phyloP scores from a whole-genome alignment of 2,113 vertebrate species.

The Nematolebias whitei region DNA sequence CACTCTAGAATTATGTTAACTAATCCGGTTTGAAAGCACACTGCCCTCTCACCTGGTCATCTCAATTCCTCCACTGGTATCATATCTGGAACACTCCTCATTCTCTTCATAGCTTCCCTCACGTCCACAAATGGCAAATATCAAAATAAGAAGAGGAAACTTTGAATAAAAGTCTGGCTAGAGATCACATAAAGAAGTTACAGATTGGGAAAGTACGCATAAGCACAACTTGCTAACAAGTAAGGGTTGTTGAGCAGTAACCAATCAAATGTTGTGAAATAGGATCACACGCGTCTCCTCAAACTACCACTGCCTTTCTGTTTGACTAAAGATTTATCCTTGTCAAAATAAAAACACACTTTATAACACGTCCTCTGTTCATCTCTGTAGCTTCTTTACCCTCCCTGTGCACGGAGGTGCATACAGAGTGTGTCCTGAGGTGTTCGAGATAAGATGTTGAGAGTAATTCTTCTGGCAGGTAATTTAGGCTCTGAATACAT shows the following conservation, averaged over 20 bases:
- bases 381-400: background rate
- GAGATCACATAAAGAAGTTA: too few species aligned
- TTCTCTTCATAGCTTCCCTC: too few species aligned
- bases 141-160: background rate
- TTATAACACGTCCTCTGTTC: background rate
- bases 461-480: constrained; percentile 21
- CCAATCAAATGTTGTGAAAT: constrained; percentile 35
- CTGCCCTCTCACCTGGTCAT: background rate
- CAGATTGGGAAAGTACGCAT: background rate
- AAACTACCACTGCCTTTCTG: background rate
- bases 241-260: constrained; percentile 3
- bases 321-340: background rate
- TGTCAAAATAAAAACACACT: constrained; percentile 6
- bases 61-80: background rate
- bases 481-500: background rate
- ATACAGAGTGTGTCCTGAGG: background rate
- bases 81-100: too few species aligned
- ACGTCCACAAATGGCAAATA: background rate
- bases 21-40: background rate
- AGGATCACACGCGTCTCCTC: too few species aligned
- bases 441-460: constrained; percentile 17
- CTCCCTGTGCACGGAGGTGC: background rate
- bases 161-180: too few species aligned
- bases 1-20: background rate
- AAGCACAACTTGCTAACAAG: constrained; percentile 4